A percentile compares a stretch with the other conserved stretches of the same genome.
Conservation (phyloP, 2,113 vertebrate species). For the Cebidichthys violaceus region DNA sequence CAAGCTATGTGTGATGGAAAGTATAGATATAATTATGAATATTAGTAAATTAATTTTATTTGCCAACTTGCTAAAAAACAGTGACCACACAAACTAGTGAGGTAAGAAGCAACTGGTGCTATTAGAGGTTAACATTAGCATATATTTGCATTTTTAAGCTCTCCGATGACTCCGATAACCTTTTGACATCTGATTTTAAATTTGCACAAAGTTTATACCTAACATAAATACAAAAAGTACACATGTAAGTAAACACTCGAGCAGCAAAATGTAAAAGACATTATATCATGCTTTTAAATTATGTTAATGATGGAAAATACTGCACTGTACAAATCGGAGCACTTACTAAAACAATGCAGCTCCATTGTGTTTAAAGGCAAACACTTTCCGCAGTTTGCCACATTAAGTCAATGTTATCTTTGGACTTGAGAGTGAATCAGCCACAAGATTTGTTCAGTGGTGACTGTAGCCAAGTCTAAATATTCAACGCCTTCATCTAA, state of each 20-base stretch:
- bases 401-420: slow-evolving; percentile 17
- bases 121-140: background rate
- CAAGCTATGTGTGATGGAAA: background rate
- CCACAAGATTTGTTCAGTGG: slow-evolving; percentile 15
- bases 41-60: background rate
- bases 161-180: background rate
- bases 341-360: background rate
- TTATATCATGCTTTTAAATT: background rate
- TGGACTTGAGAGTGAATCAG: slow-evolving; percentile 9
- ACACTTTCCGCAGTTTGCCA: slow-evolving; percentile 22
- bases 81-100: background rate
- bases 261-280: background rate
- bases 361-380: slow-evolving; percentile 21
- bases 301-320: background rate
- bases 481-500: slow-evolving; percentile 42
- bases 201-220: background rate
- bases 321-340: background rate
- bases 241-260: background rate
- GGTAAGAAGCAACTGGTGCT: background rate
- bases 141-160: background rate
- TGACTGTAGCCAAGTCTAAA: slow-evolving; percentile 27
- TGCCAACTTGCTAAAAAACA: background rate
- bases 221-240: background rate
- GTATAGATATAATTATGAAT: background rate
- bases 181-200: background rate